Percentiles rank a stretch among this genome's conserved stretches.
Evolutionary conservation across 2,888 invertebrate species (phyloP).

Genomic region (Thymelicus acteon): DNA sequence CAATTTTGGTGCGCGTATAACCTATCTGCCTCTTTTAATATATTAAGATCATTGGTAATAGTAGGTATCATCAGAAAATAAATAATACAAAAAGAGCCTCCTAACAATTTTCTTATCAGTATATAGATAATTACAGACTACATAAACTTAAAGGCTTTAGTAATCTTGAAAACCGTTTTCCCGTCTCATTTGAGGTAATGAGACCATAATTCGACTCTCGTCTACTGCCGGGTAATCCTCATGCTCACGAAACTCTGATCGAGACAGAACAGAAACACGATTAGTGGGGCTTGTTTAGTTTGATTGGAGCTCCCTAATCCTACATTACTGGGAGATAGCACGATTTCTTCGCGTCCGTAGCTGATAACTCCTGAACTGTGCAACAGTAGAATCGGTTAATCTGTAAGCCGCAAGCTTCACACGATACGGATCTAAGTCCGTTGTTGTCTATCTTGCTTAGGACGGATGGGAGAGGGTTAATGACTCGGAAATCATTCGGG

Average conservation of each 20-base stretch:
- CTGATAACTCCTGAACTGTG: slow-evolving; percentile 79
- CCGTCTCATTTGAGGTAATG: slow-evolving; percentile 74
- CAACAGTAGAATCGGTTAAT: slow-evolving; percentile 75
- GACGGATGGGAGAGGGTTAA: slow-evolving; percentile 77
- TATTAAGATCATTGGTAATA: too few relatives aligned
- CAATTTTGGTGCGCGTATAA: too few relatives aligned
- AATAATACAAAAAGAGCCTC: slow-evolving; percentile 33
- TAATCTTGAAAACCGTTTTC: slow-evolving; percentile 35
- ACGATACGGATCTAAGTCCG: slow-evolving; percentile 81
- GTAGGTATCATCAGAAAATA: slow-evolving; percentile 23
- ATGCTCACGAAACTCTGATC: slow-evolving; percentile 73
- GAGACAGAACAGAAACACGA: slow-evolving; percentile 79
- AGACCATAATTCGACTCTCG: slow-evolving; percentile 75
- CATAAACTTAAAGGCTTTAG: slow-evolving; percentile 34
- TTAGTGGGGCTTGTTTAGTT: slow-evolving; percentile 82
- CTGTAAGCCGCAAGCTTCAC: slow-evolving; percentile 74
- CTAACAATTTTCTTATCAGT: slow-evolving; percentile 48
- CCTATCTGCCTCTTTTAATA: too few relatives aligned
- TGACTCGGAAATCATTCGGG: slow-evolving; percentile 84
- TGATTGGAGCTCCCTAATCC: slow-evolving; percentile 80
- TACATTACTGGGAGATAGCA: slow-evolving; percentile 79
- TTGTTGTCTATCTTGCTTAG: slow-evolving; percentile 84
- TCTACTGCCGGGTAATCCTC: slow-evolving; percentile 73
- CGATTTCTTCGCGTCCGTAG: slow-evolving; percentile 80
- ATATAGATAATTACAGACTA: slow-evolving; percentile 36